These are phyloP conservation scores for Abramis brama DNA, from an alignment of 2,113 vertebrate genomes.

Conservation along the genomic window DNA sequence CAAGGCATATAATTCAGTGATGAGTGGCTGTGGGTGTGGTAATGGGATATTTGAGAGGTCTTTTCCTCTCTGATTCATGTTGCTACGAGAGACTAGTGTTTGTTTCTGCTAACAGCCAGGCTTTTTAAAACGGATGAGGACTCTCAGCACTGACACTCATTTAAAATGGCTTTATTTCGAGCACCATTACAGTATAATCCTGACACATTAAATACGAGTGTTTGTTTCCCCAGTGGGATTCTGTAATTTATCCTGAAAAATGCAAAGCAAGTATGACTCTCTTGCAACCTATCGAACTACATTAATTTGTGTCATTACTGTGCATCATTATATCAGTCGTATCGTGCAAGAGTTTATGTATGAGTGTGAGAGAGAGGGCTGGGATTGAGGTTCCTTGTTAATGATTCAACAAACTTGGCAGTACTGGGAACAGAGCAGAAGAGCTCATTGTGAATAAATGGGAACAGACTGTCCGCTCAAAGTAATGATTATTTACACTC, in stretches of 20 bases:
- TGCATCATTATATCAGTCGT: slow-evolving; percentile 13
- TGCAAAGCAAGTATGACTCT: background rate
- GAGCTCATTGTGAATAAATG: slow-evolving; percentile 28
- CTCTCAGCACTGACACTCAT: slow-evolving; percentile 6
- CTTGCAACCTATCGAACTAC: background rate
- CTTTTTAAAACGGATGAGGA: background rate
- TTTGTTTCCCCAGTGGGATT: background rate
- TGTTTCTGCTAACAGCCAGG: slow-evolving; percentile 25
- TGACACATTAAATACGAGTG: background rate
- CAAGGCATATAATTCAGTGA: slow-evolving; percentile 61
- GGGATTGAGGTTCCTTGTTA: slow-evolving; percentile 21
- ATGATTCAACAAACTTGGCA: slow-evolving; percentile 31
- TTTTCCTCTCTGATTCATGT: slow-evolving; percentile 48
- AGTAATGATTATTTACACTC: slow-evolving; percentile 17
- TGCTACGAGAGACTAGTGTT: background rate
- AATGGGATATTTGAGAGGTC: slow-evolving; percentile 53
- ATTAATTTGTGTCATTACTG: slow-evolving; percentile 7
- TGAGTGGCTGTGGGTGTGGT: slow-evolving; percentile 1
- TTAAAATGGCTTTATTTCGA: slow-evolving; percentile 4
- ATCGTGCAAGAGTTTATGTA: background rate
- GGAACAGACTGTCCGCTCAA: slow-evolving; percentile 23
- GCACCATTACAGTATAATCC: slow-evolving; percentile 19
- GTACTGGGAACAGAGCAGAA: background rate
- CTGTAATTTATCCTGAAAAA: background rate
- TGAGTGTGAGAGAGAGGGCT: background rate